Percentiles rank a stretch among this genome's conserved stretches.
Evolutionary conservation across 2,888 invertebrate species (phyloP).

Genomic region (Phorcus lineatus): DNA sequence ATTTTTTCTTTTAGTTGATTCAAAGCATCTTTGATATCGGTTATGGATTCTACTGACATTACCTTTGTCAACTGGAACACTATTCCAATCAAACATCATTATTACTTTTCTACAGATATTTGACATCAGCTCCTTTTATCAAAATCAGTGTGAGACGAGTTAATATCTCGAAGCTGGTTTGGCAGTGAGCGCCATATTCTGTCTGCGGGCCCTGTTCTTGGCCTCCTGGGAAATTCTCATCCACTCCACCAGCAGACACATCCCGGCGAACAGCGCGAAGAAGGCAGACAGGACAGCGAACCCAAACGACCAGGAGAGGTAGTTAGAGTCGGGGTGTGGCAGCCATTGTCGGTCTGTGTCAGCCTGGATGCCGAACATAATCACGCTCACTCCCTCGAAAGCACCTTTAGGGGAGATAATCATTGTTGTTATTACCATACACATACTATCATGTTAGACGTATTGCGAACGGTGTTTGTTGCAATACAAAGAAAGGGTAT

Average conservation of each 20-base stretch:
- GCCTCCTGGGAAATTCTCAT: not conserved
- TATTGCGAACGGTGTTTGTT: no score
- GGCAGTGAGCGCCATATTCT: not conserved
- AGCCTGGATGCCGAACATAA: slow-evolving; percentile 89
- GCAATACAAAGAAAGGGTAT: no score
- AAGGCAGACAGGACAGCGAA: slow-evolving; percentile 84
- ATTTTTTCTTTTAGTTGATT: no score
- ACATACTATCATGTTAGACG: no score
- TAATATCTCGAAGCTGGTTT: not conserved
- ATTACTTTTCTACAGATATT: no score
- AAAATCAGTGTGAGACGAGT: no score
- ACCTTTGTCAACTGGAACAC: no score
- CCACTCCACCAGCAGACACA: slow-evolving; percentile 60
- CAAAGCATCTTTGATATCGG: no score
- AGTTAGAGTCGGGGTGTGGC: slow-evolving; percentile 96
- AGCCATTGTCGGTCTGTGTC: slow-evolving; percentile 83
- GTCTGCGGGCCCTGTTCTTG: not conserved
- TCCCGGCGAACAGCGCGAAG: slow-evolving; percentile 60
- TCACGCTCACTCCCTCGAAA: slow-evolving; percentile 82
- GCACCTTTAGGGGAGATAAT: slow-evolving; percentile 79
- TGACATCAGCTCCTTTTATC: no score
- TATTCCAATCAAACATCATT: no score
- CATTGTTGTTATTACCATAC: not conserved
- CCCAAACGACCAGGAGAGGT: slow-evolving; percentile 95
- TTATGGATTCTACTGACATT: no score